Evolutionary conservation across 2,888 invertebrate genomes (phyloP), one percentile per base, ranked within the genome.

Genomic region (Psylliodes chrysocephalus): DNA sequence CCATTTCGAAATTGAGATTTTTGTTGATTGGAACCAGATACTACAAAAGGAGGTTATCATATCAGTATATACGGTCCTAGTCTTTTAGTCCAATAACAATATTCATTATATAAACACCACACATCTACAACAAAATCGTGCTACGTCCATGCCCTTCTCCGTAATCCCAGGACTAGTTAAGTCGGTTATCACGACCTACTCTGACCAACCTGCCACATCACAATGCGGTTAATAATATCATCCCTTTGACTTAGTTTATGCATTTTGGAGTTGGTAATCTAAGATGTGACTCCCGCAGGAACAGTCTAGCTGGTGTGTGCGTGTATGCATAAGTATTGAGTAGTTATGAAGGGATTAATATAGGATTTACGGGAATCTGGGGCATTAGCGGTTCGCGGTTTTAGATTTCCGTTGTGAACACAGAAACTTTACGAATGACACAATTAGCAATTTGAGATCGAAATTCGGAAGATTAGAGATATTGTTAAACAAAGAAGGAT

Each of bases 91-190:
- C n/a, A n/a, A n/a, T n/a, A n/a, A n/a, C n/a, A n/a, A n/a, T n/a
- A n/a, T n/a, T n/a, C n/a, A n/a, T n/a, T n/a, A n/a, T n/a, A n/a
- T n/a, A n/a, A n/a, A n/a, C n/a, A n/a, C n/a, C n/a, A n/a, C n/a
- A n/a, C n/a, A n/a, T n/a, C n/a, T n/a, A n/a, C n/a, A n/a, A n/a
- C n/a, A n/a, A n/a, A n/a, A n/a, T n/a, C n/a, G n/a, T 17, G 6
- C 22, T 17, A 46, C 46, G 46, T 46, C 46, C 28, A n/a, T 49
- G 49, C 22, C 8, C 44, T 7, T 40, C 38, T 51, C 77, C 51
- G 68, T 66, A n/a, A 71, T 76, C 75, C 75, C 76, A 66, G 55
- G 73, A 71, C 75, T 76, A 75, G 75, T 77, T 77, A 76, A 75
- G 73, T 73, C 73, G 71, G 66, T 71, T 67, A 68, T 69, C 64